phyloP scores from a whole-genome alignment of 2,797 vertebrate genomes.

The Artibeus jamaicensis region DNA sequence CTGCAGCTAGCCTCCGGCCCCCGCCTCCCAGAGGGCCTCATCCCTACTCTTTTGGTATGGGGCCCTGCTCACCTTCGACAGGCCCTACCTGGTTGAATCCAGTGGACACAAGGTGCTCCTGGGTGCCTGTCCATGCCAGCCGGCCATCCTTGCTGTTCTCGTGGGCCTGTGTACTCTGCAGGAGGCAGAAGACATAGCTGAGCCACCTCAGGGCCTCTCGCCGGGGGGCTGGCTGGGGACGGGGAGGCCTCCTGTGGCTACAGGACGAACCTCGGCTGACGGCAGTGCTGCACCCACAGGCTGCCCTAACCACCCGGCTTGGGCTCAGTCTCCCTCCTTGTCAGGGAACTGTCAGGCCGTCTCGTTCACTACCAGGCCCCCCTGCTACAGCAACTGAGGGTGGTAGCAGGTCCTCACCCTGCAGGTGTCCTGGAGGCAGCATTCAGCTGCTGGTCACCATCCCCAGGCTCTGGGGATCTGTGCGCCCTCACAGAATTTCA shows the following conservation, averaged over 20 bases:
- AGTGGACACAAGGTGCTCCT: slow-evolving; percentile 88
- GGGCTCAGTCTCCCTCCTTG: background rate
- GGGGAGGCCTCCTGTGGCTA: background rate
- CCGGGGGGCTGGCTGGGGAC: background rate
- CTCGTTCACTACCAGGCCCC: background rate
- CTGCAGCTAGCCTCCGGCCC: background rate
- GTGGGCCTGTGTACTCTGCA: slow-evolving; percentile 87
- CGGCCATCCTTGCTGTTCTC: slow-evolving; percentile 91
- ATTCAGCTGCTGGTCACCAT: fast-evolving
- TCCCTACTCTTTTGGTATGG: background rate
- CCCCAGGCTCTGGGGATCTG: background rate
- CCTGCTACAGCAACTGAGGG: background rate
- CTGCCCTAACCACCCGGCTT: no score
- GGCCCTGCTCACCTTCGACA: fast-evolving
- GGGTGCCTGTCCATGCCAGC: slow-evolving; percentile 89
- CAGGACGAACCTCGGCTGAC: background rate
- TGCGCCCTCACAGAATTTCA: background rate
- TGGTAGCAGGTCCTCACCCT: background rate
- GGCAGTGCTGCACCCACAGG: background rate
- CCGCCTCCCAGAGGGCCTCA: background rate
- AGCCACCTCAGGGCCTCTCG: background rate
- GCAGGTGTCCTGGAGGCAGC: background rate
- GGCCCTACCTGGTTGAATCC: slow-evolving; percentile 93
- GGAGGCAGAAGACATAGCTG: background rate
- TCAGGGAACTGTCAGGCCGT: background rate